phyloP scores from a whole-genome alignment of 2,113 vertebrate genomes.

The Probosciger aterrimus region DNA sequence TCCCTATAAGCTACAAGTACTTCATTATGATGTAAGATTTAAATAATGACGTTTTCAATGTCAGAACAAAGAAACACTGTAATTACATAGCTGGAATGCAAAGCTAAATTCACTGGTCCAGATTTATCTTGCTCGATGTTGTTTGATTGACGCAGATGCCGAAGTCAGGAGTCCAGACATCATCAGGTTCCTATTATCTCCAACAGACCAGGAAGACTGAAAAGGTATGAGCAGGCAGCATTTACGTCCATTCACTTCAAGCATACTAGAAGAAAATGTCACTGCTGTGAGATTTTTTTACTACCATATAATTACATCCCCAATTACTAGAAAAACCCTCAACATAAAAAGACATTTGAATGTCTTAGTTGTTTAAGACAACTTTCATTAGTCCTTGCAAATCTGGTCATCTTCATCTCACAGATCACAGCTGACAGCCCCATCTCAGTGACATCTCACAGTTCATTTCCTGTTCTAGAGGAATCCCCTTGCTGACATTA shows the following conservation, averaged over 20 bases:
- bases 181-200: neutral
- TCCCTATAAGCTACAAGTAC: neutral
- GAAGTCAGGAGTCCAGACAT: neutral
- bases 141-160: neutral
- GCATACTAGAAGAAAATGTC: neutral
- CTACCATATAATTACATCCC: neutral
- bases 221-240: neutral
- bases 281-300: neutral
- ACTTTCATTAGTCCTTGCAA: neutral
- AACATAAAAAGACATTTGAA: neutral
- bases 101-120: neutral
- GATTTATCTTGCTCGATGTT: neutral
- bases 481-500: neutral
- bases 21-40: neutral
- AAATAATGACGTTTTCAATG: neutral
- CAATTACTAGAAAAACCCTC: neutral
- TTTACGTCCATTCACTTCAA: neutral
- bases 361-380: neutral
- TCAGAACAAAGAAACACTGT: neutral
- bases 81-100: neutral
- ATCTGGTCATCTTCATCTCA: neutral
- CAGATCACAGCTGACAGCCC: neutral
- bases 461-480: neutral
- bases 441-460: neutral
- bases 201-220: neutral